These are phyloP conservation scores for Drosophila meridiana DNA, from an alignment of 2,888 invertebrate genomes.

Conservation along the genomic window DNA sequence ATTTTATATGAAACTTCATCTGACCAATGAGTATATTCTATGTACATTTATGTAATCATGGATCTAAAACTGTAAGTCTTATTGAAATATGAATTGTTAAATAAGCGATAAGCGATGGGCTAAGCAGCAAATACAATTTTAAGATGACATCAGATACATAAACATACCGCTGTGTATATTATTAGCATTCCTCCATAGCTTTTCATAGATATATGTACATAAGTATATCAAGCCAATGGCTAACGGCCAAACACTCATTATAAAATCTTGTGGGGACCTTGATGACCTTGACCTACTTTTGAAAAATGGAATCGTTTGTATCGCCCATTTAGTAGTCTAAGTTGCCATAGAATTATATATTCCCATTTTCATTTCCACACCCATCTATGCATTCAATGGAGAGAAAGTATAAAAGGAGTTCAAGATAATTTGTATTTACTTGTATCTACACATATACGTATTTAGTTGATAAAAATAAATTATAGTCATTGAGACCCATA, in stretches of 20 bases:
- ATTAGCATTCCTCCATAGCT: not conserved
- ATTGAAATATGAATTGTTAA: conserved; percentile 27
- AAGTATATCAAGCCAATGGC: not conserved
- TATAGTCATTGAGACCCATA: not conserved
- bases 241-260: not conserved
- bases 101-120: conserved; percentile 2
- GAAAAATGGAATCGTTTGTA: not conserved
- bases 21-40: not conserved
- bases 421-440: not conserved
- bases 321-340: not conserved
- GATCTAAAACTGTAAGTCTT: conserved; percentile 19
- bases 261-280: not conserved
- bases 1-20: not conserved
- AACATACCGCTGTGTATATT: not conserved
- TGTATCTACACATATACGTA: not conserved
- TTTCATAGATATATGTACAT: not conserved
- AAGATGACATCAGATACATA: not conserved
- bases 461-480: too few relatives aligned
- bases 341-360: not conserved
- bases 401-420: not conserved
- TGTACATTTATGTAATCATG: not conserved
- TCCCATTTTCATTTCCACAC: not conserved
- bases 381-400: not conserved
- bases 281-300: conserved; percentile 10
- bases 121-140: not conserved